Percentiles rank a stretch among this genome's conserved stretches.
Conservation (phyloP, 2,113 vertebrate species). For the Chlamydotis undulata region DNA sequence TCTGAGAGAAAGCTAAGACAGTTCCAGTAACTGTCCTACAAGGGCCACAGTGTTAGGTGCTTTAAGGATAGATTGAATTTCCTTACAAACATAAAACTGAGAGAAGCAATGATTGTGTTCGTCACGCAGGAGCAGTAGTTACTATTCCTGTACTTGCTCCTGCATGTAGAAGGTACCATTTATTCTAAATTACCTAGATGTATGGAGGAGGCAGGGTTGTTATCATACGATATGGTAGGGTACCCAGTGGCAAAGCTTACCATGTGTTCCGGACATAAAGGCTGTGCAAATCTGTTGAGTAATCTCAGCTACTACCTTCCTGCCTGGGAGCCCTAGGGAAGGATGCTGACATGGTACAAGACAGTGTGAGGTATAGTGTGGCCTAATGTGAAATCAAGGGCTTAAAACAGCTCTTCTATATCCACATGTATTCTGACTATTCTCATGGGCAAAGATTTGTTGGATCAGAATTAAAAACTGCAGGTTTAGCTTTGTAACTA, state of each 20-base stretch:
- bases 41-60: neutral
- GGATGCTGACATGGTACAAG: rapidly evolving
- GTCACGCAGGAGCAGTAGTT: neutral
- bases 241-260: neutral
- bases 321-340: neutral
- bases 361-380: neutral
- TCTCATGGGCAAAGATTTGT: neutral
- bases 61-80: neutral
- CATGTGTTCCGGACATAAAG: neutral
- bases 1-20: neutral
- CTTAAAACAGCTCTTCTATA: neutral
- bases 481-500: neutral
- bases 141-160: neutral
- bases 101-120: neutral
- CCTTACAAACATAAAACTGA: neutral
- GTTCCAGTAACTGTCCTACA: neutral
- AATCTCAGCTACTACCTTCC: neutral
- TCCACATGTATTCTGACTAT: neutral
- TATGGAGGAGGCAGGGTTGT: neutral
- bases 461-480: neutral
- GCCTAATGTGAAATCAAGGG: neutral
- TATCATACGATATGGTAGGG: neutral
- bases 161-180: neutral
- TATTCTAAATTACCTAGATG: neutral
- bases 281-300: neutral